Evolutionary conservation across 2,797 vertebrate genomes (phyloP), one percentile per base, ranked within the genome.

Genomic region (Anolis apletophallus): DNA sequence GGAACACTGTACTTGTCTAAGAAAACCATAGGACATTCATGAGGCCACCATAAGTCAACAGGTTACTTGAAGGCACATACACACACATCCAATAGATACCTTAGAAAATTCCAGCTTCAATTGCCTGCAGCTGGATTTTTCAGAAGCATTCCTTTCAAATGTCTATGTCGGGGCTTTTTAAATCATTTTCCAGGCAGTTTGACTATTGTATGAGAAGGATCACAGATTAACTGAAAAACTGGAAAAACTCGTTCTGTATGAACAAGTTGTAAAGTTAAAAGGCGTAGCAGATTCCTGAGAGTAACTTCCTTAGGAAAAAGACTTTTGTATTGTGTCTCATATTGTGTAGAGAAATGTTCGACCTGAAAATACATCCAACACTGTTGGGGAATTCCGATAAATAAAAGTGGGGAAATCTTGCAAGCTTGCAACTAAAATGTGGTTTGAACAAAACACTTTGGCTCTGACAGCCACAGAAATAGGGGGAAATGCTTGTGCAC

Each of bases 351-450:
- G 19, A 50, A 78, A 78, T 21, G 29, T 68, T 77, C 32, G 17
- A 23, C 52, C 36, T 85, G 50, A 77, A 69, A 46, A 71, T 67
- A 67, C 34, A 75, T 74, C 23, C 52, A 13, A 81, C 36, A 85
- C 46, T 78, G 23, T 32, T 68, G 34, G 17, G 17, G 69, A 34
- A 74, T 52, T 52, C 36, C 67, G 46, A 69, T 71, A n/a, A 26
- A 40, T 54, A 73, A 71, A 55, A 21, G 17, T 32, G 26, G 55
- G 52, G 8, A 34, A 61, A 26, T 54, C 0, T n/a, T 16, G 23
- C 46, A 46, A 26, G 36, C 0, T n/a, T 16, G 23, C 46, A 46
- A 29, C 32, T 59, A 13, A 59, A 46, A 19, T 69, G 29, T 32
- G 26, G 34, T 83, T 55, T 46, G 23, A 46, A 71, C 4, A 69